These are phyloP conservation scores for Falcunculus frontatus DNA, from an alignment of 2,113 vertebrate genomes.

Conservation along the genomic window DNA sequence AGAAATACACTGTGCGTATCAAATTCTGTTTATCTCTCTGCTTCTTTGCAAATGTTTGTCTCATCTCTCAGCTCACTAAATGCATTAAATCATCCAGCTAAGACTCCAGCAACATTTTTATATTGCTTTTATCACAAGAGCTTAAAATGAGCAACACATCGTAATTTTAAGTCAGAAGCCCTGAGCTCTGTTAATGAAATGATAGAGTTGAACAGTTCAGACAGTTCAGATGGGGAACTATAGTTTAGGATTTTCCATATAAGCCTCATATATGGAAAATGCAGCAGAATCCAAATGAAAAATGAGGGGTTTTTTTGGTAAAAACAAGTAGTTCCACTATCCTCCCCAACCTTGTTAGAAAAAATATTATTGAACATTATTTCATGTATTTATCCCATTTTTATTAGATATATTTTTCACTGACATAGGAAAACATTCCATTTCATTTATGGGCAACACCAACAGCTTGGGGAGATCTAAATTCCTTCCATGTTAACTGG, in stretches of 20 bases:
- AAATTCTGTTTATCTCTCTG: neutral
- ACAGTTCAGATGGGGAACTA: neutral
- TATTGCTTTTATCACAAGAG: slow-evolving; percentile 8
- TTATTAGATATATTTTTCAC: neutral
- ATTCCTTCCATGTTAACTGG: neutral
- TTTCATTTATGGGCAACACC: neutral
- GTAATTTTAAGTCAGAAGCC: slow-evolving; percentile 7
- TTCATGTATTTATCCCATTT: neutral
- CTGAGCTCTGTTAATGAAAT: slow-evolving; percentile 11
- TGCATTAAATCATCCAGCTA: slow-evolving; percentile 7
- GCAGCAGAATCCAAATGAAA: neutral
- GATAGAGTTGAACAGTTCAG: slow-evolving; percentile 32
- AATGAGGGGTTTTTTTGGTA: neutral
- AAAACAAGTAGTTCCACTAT: neutral
- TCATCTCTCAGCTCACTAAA: neutral
- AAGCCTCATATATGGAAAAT: neutral
- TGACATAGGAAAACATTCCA: neutral
- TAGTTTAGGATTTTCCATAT: neutral
- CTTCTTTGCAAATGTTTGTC: neutral
- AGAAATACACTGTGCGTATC: neutral
- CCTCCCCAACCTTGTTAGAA: neutral
- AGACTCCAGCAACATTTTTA: slow-evolving; percentile 17
- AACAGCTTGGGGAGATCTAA: neutral
- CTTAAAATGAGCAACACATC: neutral
- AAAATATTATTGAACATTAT: neutral